These are phyloP conservation scores for Anguilla obscura DNA, from an alignment of 2,797 vertebrate species.

Conservation along the genomic window DNA sequence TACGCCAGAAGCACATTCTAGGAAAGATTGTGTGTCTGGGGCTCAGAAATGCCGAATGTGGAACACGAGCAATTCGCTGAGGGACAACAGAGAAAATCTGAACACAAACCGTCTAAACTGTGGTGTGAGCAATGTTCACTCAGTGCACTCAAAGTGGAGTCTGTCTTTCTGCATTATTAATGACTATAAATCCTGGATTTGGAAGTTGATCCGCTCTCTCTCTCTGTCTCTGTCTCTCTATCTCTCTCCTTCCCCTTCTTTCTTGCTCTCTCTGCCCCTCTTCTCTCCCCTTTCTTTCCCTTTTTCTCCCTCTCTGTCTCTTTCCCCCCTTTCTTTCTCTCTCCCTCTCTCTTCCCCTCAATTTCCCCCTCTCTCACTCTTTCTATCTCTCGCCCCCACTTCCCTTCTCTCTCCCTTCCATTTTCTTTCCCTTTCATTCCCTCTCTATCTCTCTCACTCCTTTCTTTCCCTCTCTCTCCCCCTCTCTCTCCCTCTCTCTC, in stretches of 20 bases:
- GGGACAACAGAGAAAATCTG: background rate
- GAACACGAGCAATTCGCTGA: background rate
- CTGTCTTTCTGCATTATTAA: conserved; percentile 2
- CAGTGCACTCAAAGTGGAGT: background rate
- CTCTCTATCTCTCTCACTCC: background rate
- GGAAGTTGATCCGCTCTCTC: conserved; percentile 19
- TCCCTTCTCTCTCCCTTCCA: conserved; percentile 1
- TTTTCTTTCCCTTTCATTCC: background rate
- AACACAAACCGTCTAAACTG: background rate
- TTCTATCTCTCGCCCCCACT: background rate
- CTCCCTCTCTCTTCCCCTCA: background rate
- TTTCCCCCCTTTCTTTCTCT: background rate
- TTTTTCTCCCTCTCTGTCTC: conserved; percentile 10
- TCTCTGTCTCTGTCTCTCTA: background rate
- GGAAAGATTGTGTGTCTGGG: conserved; percentile 10
- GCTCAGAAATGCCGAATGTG: background rate
- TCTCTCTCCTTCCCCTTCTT: conserved; percentile 2
- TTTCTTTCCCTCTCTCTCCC: conserved; percentile 34
- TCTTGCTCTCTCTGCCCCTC: background rate
- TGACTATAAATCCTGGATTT: conserved; percentile 18
- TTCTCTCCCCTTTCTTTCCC: background rate
- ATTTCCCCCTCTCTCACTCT: background rate
- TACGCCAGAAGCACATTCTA: background rate
- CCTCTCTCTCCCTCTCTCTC: conserved; percentile 23
- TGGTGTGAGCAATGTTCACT: background rate